Base-by-base conservation (phyloP, 2,113 vertebrate genomes). In the Spilogale gracilis region DNA sequence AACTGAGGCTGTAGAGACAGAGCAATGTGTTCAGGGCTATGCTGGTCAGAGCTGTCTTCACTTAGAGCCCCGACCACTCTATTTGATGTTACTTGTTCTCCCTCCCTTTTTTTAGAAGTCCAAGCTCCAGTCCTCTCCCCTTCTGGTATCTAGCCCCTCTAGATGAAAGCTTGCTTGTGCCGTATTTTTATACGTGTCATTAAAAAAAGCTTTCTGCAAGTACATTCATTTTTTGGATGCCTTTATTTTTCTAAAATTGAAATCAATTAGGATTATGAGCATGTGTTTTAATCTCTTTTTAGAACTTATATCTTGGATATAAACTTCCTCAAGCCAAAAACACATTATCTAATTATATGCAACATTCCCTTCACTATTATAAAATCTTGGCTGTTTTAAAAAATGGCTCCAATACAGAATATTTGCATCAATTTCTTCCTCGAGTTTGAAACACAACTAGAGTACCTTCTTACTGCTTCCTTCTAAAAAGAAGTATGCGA, bases 241-340 rank as follows among this genome's bases (percentile, higher is more conserved):
- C 30, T 85, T 84, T 67, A 50, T 38, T 94, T 56, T n/a, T 65
- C 18, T n/a, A 56, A 95, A 88, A 76, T 9, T 74, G 65, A 76
- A 74, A 58, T 76, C 45, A 54, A 11, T 38, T 84, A 21, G 48
- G 67, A 95, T 65, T 63, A 63, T 74, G 67, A 69, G 21, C 60
- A 76, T 89, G 65, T 73, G 65, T 92, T 95, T 87, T 81, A 79
- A 21, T 65, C 50, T 76, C 63, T 95, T 43, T 54, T 61, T 56
- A 92, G n/a, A 73, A 43, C 60, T 86, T 71, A 48, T 48, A 27
- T 61, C 27, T 74, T 81, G 43, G 74, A 48, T 80, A 87, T 79
- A 78, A 78, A 56, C 74, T 80, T 80, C n/a, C 45, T 94, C 63
- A 89, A 83, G 67, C 45, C 67, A 63, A 45, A 83, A 21, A 20